Conservation (phyloP, 2,797 vertebrate genomes). For the Smutsia gigantea region DNA sequence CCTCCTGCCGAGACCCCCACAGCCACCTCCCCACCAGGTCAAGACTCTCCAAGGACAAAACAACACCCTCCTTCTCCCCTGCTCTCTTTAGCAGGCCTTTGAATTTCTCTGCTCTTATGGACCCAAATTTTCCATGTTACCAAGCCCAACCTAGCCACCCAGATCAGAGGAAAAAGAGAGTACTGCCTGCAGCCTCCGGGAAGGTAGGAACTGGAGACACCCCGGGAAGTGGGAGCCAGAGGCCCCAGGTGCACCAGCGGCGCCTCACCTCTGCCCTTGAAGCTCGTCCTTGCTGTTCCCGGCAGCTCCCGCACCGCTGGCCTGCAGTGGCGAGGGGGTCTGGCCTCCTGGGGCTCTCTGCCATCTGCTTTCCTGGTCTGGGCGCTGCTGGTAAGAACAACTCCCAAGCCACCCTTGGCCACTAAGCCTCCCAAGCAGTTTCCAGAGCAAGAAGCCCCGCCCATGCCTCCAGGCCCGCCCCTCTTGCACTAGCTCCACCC, state of each 20-base stretch:
- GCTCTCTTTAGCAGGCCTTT: not conserved
- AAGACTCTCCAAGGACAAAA: not conserved
- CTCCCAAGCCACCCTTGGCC: not conserved
- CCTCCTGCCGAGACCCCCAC: not conserved
- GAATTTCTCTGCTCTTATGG: not conserved
- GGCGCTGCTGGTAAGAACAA: not conserved
- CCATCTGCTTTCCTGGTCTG: not conserved
- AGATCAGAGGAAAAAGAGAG: not conserved
- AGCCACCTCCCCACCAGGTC: not conserved
- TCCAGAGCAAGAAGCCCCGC: not conserved
- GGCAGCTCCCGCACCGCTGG: not conserved
- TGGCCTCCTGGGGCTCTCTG: not conserved
- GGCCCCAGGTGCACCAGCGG: no score
- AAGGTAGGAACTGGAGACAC: not conserved
- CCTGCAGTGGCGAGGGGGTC: not conserved
- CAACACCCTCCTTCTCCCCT: not conserved
- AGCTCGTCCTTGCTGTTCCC: not conserved
- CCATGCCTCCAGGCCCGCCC: not conserved
- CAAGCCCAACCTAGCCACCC: not conserved
- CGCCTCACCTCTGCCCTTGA: not conserved
- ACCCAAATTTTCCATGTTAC: not conserved
- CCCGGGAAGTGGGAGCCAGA: not conserved
- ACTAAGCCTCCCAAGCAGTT: not conserved
- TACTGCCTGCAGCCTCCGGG: accelerated
- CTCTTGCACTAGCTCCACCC: not conserved